Conservation (phyloP, 2,888 invertebrate genomes). For the Eilema sororculum region DNA sequence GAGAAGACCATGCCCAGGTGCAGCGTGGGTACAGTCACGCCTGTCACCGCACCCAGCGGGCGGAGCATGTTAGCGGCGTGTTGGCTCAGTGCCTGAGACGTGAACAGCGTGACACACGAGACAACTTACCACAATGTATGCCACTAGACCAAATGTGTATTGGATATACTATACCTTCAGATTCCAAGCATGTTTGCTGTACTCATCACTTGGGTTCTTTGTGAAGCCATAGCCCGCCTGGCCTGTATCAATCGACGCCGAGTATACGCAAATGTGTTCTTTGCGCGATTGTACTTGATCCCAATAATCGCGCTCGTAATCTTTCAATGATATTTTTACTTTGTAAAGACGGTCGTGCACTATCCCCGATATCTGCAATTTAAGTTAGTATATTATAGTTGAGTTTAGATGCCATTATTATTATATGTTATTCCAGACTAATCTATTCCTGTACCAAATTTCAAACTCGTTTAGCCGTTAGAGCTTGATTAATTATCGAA, state of each 20-base stretch:
- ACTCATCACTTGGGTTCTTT: conserved; percentile 89
- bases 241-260: conserved; percentile 95
- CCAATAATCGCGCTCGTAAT: conserved; percentile 94
- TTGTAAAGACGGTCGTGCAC: conserved; percentile 20
- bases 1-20: conserved; percentile 97
- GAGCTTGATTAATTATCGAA: too few relatives aligned
- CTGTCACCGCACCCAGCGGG: conserved; percentile 94
- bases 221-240: conserved; percentile 95
- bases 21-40: conserved; percentile 96
- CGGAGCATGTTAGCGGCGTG: conserved; percentile 93
- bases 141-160: too few relatives aligned
- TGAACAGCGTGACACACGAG: too few relatives aligned
- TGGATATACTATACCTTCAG: conserved; percentile 88
- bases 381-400: too few relatives aligned
- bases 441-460: too few relatives aligned
- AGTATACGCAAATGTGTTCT: conserved; percentile 95
- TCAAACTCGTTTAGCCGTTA: too few relatives aligned
- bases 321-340: not conserved
- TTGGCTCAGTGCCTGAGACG: conserved; percentile 88
- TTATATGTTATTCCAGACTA: too few relatives aligned
- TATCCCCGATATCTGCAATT: conserved; percentile 27
- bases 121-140: not conserved
- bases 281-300: conserved; percentile 91
- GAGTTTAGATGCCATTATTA: too few relatives aligned
- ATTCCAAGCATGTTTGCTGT: conserved; percentile 95